Evolutionary conservation across 2,113 vertebrate species (phyloP).

Genomic region (Gymnogyps californianus): DNA sequence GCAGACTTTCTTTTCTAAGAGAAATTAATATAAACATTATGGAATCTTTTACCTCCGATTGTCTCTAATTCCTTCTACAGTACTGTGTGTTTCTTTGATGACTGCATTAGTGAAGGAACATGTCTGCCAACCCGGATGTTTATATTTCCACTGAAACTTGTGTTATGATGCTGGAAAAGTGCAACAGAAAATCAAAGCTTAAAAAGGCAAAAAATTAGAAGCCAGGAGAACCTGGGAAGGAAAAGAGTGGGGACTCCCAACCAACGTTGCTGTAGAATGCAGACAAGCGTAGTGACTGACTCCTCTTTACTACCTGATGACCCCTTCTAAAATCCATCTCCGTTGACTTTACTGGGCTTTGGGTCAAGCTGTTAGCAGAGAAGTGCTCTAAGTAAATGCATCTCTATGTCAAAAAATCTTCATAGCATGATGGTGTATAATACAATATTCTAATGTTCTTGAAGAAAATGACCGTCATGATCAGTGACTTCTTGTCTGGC

Average conservation of each 20-base stretch:
- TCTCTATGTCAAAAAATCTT: background rate
- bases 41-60: background rate
- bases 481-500: background rate
- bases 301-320: background rate
- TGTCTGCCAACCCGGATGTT: background rate
- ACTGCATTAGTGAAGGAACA: background rate
- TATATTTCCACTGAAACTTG: background rate
- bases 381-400: background rate
- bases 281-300: background rate
- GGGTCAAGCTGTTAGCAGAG: background rate
- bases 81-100: background rate
- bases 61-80: background rate
- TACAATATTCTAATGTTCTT: background rate
- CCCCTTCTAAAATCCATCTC: background rate
- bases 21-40: background rate
- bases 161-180: background rate
- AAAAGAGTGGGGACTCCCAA: background rate
- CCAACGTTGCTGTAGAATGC: background rate
- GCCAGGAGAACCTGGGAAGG: background rate
- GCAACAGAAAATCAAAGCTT: background rate
- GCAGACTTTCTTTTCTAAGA: background rate
- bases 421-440: background rate
- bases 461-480: background rate
- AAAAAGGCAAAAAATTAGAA: background rate
- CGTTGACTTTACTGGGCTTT: background rate